Conservation (phyloP, 1,140 invertebrate genomes). For the Solenopsis invicta region DNA sequence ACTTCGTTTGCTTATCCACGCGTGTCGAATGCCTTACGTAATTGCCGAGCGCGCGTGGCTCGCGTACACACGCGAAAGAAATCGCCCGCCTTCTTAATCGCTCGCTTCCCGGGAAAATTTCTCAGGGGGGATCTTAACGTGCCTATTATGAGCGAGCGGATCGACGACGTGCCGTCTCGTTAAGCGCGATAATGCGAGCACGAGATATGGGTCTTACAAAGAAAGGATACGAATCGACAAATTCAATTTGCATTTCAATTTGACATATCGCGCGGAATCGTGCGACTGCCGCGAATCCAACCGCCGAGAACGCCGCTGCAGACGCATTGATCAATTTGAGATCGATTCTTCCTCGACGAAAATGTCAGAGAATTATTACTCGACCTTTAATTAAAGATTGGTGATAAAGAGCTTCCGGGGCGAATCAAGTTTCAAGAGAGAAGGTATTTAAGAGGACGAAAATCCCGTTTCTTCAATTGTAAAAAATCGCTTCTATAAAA, state of each 20-base stretch:
- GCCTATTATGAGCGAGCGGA: constrained; percentile 4
- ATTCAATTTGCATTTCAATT: background rate
- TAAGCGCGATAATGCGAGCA: constrained; percentile 15
- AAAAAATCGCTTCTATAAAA: background rate
- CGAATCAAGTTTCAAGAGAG: background rate
- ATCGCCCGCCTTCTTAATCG: constrained; percentile 45
- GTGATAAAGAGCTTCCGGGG: background rate
- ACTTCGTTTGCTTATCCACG: constrained; percentile 46
- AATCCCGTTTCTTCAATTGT: background rate
- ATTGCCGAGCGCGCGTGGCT: constrained; percentile 37
- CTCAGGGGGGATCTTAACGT: background rate
- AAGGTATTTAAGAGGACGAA: background rate
- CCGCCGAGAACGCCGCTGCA: too few species aligned
- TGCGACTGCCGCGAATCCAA: too few species aligned
- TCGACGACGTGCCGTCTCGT: constrained; percentile 46
- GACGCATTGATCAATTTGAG: background rate
- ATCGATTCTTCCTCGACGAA: background rate
- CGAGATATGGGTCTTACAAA: background rate
- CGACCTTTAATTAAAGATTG: background rate
- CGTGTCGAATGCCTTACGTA: constrained; percentile 44
- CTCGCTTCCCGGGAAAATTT: constrained; percentile 45
- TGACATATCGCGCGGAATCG: background rate
- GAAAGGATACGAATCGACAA: background rate
- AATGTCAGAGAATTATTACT: background rate
- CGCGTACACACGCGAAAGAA: constrained; percentile 51